These are phyloP conservation scores for Betta splendens DNA, from an alignment of 2,797 vertebrate species.

Conservation along the genomic window DNA sequence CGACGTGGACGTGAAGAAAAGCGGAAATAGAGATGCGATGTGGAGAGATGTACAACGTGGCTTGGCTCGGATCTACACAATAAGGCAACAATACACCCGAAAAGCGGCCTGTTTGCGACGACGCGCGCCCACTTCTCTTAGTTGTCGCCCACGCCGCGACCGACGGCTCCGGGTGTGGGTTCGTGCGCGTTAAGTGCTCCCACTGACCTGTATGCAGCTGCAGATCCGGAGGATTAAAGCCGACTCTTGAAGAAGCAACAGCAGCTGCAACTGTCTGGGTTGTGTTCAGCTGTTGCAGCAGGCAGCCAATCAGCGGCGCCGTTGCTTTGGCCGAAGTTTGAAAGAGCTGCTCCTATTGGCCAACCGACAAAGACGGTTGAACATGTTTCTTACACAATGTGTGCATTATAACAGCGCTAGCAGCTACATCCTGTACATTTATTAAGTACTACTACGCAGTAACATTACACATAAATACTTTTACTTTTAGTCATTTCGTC, in stretches of 20 bases:
- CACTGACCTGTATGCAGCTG: constrained; percentile 67
- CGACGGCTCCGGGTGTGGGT: not conserved
- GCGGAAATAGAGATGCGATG: not conserved
- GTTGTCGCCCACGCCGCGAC: too few species aligned
- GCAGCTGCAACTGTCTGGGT: constrained; percentile 12
- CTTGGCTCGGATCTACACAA: not conserved
- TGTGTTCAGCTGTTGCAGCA: constrained; percentile 34
- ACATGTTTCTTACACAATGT: not conserved
- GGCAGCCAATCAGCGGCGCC: constrained; percentile 67
- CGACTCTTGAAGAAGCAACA: constrained; percentile 36
- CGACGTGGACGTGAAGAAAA: not conserved
- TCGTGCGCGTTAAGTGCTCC: not conserved
- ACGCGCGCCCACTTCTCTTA: not conserved
- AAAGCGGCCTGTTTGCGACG: not conserved
- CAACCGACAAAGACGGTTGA: not conserved
- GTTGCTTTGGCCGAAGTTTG: constrained; percentile 16
- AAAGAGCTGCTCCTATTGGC: constrained; percentile 65
- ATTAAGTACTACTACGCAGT: too few species aligned
- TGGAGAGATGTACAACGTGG: constrained; percentile 18
- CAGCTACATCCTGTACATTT: not conserved
- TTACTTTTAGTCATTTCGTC: too few species aligned
- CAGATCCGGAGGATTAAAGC: constrained; percentile 33
- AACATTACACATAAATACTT: too few species aligned
- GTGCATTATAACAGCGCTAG: not conserved
- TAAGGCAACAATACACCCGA: constrained; percentile 11